Evolutionary conservation across 1,140 invertebrate species (phyloP).

Genomic region (Schlechtendalia chinensis): DNA sequence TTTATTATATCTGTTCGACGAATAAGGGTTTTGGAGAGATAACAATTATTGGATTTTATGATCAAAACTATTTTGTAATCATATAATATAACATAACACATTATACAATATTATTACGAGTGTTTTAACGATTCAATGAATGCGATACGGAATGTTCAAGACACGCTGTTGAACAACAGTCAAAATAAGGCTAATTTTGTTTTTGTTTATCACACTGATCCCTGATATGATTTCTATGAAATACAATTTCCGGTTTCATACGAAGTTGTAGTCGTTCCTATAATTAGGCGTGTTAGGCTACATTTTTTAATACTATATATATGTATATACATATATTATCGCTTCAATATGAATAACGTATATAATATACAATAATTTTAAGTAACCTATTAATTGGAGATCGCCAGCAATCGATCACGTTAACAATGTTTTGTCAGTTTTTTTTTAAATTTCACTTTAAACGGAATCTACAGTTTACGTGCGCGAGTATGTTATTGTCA

Average conservation of each 20-base stretch:
- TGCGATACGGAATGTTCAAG: background rate
- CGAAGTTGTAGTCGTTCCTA: background rate
- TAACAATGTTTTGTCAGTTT: background rate
- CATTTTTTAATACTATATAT: no score
- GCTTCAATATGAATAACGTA: no score
- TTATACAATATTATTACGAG: background rate
- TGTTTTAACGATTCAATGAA: constrained; percentile 20
- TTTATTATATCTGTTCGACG: background rate
- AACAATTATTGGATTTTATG: background rate
- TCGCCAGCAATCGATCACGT: no score
- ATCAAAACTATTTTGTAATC: background rate
- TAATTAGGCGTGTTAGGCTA: background rate
- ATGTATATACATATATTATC: background rate
- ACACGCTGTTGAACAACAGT: background rate
- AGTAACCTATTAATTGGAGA: no score
- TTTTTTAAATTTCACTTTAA: background rate
- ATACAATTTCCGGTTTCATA: constrained; percentile 1
- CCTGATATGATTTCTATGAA: constrained; percentile 9
- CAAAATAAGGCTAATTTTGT: background rate
- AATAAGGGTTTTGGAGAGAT: background rate
- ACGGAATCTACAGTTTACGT: no score
- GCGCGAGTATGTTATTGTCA: no score
- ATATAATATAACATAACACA: no score
- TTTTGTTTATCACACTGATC: constrained; percentile 6
- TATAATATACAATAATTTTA: no score